phyloP scores from a whole-genome alignment of 2,797 vertebrate genomes.

The Strix occidentalis region DNA sequence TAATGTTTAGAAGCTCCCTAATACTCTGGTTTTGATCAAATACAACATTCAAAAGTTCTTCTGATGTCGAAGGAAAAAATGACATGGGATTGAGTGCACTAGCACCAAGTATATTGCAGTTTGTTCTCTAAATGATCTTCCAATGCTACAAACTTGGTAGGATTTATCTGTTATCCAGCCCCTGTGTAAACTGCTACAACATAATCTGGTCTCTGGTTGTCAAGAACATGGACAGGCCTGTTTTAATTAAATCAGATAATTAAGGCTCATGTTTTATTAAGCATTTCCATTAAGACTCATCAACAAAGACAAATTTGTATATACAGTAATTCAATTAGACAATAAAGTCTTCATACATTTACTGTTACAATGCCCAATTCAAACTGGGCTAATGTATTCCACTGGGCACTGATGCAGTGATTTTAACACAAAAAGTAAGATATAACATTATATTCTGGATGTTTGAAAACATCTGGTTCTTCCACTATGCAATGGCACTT shows the following conservation, averaged over 20 bases:
- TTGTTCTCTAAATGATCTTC: neutral
- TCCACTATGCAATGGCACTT: neutral
- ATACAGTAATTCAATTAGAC: neutral
- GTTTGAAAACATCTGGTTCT: neutral
- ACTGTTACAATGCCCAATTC: neutral
- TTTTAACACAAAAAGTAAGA: neutral
- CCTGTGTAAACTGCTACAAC: neutral
- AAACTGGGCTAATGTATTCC: neutral
- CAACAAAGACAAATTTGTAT: neutral
- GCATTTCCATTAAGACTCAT: neutral
- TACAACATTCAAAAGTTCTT: neutral
- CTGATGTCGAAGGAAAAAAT: neutral
- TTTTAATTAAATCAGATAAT: constrained; percentile 21
- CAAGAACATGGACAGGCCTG: neutral
- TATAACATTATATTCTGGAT: neutral
- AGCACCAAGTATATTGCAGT: neutral
- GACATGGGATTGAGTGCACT: neutral
- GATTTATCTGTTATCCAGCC: neutral
- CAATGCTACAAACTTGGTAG: neutral
- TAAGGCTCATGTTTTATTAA: neutral
- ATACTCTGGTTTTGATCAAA: neutral
- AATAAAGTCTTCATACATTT: neutral
- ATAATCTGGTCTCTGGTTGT: neutral
- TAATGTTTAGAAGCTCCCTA: neutral
- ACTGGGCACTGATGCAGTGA: neutral